Conservation (phyloP, 2,113 vertebrate genomes). For the Synodontis membranacea region DNA sequence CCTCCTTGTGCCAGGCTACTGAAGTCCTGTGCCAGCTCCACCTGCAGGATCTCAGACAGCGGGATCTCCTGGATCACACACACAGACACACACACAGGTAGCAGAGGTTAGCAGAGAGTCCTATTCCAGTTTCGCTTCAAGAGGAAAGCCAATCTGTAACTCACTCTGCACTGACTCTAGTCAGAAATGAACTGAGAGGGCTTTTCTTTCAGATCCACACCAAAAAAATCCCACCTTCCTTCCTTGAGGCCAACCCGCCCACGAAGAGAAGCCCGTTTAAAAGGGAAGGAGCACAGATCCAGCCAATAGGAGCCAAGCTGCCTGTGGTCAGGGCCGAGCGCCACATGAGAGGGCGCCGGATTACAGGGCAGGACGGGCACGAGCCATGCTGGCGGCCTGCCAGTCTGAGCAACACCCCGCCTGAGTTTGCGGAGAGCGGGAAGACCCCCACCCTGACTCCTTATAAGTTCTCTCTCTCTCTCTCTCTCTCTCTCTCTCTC, state of each 20-base stretch:
- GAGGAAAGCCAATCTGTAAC: not conserved
- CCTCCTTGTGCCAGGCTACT: constrained; percentile 83
- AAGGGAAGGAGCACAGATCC: constrained; percentile 24
- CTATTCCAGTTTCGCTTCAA: not conserved
- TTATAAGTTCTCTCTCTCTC: constrained; percentile 16
- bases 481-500: not conserved
- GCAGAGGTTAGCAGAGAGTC: not conserved
- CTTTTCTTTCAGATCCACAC: constrained; percentile 48
- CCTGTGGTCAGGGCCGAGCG: constrained; percentile 52
- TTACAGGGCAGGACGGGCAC: constrained; percentile 58
- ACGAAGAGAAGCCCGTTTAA: constrained; percentile 51
- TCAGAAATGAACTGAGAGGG: constrained; percentile 46
- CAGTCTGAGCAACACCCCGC: constrained; percentile 42
- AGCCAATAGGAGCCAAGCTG: constrained; percentile 45
- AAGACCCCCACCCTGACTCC: constrained; percentile 34
- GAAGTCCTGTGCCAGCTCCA: constrained; percentile 85
- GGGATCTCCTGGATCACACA: constrained; percentile 86
- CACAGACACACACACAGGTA: not conserved
- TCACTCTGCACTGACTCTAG: constrained; percentile 8
- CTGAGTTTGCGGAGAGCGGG: constrained; percentile 29
- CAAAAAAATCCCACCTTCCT: constrained; percentile 53
- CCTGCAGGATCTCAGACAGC: constrained; percentile 96
- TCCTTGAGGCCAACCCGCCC: constrained; percentile 50
- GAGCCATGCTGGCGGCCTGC: constrained; percentile 47
- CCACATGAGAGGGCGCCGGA: constrained; percentile 47